Conservation (phyloP, 2,113 vertebrate genomes). For the Vidua chalybeata region DNA sequence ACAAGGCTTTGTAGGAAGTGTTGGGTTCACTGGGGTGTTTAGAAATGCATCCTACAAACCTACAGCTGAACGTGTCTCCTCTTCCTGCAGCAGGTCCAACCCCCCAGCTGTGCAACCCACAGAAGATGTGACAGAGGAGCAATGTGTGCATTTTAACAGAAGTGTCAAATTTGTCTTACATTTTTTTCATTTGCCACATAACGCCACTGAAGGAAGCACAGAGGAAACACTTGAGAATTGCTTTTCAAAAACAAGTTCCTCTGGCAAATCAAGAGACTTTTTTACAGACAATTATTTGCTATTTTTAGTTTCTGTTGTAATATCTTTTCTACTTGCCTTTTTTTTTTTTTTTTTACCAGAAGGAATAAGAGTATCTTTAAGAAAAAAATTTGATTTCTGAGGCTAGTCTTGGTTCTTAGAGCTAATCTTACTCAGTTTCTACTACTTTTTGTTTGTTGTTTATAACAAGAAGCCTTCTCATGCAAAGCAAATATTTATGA, state of each 20-base stretch:
- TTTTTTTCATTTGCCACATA: not conserved
- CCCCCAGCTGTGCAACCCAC: not conserved
- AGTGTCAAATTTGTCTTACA: conserved; percentile 10
- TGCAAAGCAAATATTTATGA: not conserved
- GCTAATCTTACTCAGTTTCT: not conserved
- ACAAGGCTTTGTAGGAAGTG: not conserved
- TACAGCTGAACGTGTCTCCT: not conserved
- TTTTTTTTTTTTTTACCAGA: not conserved
- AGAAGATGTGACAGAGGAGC: not conserved
- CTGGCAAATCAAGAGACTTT: not conserved
- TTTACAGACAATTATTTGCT: not conserved
- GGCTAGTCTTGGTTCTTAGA: not conserved
- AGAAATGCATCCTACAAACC: not conserved
- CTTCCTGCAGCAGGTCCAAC: not conserved
- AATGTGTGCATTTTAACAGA: conserved; percentile 4
- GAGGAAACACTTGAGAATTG: not conserved
- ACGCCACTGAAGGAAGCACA: not conserved
- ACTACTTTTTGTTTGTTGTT: not conserved
- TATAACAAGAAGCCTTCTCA: not conserved
- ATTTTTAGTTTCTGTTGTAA: not conserved
- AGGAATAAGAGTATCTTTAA: not conserved
- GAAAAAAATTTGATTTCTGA: not conserved
- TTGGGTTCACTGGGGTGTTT: not conserved
- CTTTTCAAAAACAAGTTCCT: not conserved
- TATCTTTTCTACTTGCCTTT: not conserved